phyloP scores from a whole-genome alignment of 2,113 vertebrate species.

The Eublepharis macularius region DNA sequence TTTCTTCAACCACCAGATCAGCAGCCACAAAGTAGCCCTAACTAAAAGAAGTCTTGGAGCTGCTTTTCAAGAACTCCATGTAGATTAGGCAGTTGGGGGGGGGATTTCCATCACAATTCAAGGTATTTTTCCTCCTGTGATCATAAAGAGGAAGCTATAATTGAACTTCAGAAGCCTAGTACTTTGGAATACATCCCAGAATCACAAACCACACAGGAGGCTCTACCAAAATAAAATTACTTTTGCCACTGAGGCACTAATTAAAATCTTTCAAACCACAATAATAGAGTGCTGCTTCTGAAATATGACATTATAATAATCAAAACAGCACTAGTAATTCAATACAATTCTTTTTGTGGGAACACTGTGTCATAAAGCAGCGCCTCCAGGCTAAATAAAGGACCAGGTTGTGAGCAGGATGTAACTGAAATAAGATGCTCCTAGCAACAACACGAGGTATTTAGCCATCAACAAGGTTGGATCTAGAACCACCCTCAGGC shows the following conservation, averaged over 20 bases:
- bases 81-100: not conserved
- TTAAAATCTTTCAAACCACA: conserved; percentile 36
- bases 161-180: conserved; percentile 18
- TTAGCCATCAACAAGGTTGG: too few relatives aligned
- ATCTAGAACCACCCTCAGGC: too few relatives aligned
- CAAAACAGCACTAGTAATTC: not conserved
- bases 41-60: not conserved
- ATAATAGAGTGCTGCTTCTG: not conserved
- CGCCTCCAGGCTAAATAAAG: not conserved
- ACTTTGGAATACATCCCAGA: conserved; percentile 27
- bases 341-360: not conserved
- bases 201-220: conserved; percentile 6
- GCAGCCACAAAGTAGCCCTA: not conserved
- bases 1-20: not conserved
- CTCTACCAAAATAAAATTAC: conserved; percentile 30
- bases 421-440: too few relatives aligned
- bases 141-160: not conserved
- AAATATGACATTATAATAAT: conserved; percentile 18
- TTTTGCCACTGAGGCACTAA: not conserved
- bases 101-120: not conserved
- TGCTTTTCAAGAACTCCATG: not conserved
- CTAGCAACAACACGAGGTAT: too few relatives aligned
- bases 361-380: not conserved
- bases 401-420: too few relatives aligned
- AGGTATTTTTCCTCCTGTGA: conserved; percentile 20